Evolutionary conservation across 2,113 vertebrate genomes (phyloP).

Genomic region (Balaeniceps rex): DNA sequence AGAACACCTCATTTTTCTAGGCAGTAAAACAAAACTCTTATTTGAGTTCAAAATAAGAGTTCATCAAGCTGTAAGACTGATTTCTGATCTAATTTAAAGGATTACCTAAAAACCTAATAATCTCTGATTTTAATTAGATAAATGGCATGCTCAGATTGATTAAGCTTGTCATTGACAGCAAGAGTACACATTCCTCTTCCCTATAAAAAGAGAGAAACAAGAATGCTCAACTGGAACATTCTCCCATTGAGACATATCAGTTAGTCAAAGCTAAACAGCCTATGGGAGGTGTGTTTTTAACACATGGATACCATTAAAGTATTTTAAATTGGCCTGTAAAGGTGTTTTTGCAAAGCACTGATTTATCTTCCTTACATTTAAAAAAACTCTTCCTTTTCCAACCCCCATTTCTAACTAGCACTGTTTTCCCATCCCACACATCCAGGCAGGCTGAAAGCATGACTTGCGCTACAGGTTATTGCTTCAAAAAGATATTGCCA

Average conservation of each 20-base stretch:
- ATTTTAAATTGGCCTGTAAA: background rate
- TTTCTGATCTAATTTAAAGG: slow-evolving; percentile 36
- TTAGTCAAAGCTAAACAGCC: background rate
- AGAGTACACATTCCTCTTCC: background rate
- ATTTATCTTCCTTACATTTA: background rate
- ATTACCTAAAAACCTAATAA: slow-evolving; percentile 40
- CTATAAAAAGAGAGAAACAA: background rate
- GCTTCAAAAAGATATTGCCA: background rate
- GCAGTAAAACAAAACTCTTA: background rate
- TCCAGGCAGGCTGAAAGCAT: background rate
- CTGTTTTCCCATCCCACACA: background rate
- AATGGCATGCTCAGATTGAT: slow-evolving; percentile 24
- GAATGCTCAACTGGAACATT: background rate
- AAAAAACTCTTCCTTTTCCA: background rate
- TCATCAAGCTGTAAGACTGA: background rate
- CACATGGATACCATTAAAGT: background rate
- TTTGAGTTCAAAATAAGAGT: slow-evolving; percentile 6
- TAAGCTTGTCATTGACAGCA: background rate
- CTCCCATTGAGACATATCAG: background rate
- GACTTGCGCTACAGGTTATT: background rate
- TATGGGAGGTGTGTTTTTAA: background rate
- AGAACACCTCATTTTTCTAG: background rate
- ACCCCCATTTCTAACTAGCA: rapidly evolving
- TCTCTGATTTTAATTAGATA: slow-evolving; percentile 7
- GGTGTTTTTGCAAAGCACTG: background rate